These are phyloP conservation scores for Ptychobarbus kaznakovi DNA, from an alignment of 2,797 vertebrate species.

Conservation along the genomic window DNA sequence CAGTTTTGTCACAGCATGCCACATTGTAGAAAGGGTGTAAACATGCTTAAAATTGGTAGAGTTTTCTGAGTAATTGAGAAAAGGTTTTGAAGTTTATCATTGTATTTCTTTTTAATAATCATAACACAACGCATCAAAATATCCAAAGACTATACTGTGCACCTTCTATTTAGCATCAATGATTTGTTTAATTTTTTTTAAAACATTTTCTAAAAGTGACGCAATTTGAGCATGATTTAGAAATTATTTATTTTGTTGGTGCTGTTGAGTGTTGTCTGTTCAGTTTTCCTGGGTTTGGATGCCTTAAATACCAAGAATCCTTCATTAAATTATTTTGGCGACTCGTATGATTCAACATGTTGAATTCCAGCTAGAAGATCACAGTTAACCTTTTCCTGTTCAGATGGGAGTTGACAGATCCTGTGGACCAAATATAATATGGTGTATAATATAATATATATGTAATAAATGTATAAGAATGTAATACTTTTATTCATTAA, in stretches of 20 bases:
- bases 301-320: conserved; percentile 1
- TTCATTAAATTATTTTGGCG: background rate
- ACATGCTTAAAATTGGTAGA: background rate
- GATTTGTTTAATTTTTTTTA: no score
- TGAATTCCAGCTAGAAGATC: conserved; percentile 4
- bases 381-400: conserved; percentile 3
- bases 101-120: background rate
- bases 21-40: background rate
- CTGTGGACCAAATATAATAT: background rate
- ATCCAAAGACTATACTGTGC: background rate
- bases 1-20: background rate
- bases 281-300: background rate
- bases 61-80: background rate
- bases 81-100: background rate
- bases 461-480: background rate
- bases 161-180: background rate
- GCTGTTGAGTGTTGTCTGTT: background rate
- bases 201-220: background rate
- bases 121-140: background rate
- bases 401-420: background rate
- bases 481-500: background rate
- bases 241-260: background rate
- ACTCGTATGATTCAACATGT: conserved; percentile 25
- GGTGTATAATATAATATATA: no score
- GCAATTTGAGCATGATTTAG: background rate